These are phyloP conservation scores for Malurus cyaneus DNA, from an alignment of 2,113 vertebrate genomes.

Conservation along the genomic window DNA sequence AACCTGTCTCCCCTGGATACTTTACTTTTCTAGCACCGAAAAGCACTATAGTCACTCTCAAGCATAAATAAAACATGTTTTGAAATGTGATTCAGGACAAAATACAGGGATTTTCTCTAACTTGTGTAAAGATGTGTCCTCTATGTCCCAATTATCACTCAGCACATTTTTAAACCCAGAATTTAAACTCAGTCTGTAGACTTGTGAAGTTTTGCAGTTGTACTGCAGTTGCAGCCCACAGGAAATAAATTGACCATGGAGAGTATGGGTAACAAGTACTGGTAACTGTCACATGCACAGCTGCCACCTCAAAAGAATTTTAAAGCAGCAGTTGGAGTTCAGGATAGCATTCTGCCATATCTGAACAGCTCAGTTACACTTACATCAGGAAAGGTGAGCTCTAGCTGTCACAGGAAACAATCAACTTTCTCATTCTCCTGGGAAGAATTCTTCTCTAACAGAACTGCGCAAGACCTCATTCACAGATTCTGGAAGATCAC, in stretches of 20 bases:
- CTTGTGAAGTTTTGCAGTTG: not conserved
- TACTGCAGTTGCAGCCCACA: not conserved
- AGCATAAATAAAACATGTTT: not conserved
- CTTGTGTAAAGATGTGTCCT: not conserved
- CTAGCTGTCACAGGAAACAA: not conserved
- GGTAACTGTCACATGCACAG: not conserved
- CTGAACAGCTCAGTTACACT: not conserved
- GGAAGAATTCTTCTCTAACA: not conserved
- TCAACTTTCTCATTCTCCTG: rapidly evolving
- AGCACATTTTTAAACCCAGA: rapidly evolving
- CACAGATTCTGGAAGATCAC: not conserved
- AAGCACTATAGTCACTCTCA: not conserved
- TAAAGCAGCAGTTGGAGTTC: not conserved
- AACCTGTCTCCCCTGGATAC: not conserved
- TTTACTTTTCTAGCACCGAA: not conserved
- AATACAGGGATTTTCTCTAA: not conserved
- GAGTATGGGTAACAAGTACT: not conserved
- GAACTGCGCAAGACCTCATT: not conserved
- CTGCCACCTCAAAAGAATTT: not conserved
- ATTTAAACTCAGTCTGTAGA: not conserved
- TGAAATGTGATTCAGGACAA: not conserved
- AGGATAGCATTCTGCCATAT: not conserved
- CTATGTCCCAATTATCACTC: not conserved
- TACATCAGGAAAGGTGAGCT: not conserved
- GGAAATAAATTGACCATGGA: not conserved